phyloP scores from a whole-genome alignment of 2,888 invertebrate genomes.

The Hypercompe scribonia region DNA sequence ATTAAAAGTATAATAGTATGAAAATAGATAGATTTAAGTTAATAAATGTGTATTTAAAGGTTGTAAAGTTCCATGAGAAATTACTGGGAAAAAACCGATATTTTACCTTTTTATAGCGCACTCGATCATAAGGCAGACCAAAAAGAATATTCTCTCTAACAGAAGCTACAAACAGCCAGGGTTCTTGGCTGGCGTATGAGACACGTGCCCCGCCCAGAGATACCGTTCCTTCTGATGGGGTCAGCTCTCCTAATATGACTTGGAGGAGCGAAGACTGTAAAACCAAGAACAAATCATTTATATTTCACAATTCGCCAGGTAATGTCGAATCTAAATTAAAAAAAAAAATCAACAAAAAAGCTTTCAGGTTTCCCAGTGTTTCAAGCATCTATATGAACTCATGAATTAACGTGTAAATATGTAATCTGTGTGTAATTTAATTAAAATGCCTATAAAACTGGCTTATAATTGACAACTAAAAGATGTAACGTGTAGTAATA shows the following conservation, averaged over 20 bases:
- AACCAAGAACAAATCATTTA: constrained; percentile 18
- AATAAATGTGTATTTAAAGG: no score
- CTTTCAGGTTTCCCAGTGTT: not conserved
- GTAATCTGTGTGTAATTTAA: no score
- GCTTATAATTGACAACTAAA: no score
- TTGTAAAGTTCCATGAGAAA: no score
- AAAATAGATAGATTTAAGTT: no score
- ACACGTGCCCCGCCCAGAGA: constrained; percentile 87
- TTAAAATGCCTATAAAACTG: no score
- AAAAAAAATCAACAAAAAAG: not conserved
- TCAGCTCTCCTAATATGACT: constrained; percentile 91
- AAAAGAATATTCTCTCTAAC: constrained; percentile 93
- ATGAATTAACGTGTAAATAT: no score
- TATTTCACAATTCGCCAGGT: not conserved
- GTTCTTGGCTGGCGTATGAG: constrained; percentile 92
- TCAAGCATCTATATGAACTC: no score
- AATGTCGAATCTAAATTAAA: not conserved
- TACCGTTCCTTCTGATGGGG: constrained; percentile 87
- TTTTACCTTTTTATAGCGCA: constrained; percentile 80
- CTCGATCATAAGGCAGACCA: constrained; percentile 87
- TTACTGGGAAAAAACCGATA: no score
- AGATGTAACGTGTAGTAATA: no score
- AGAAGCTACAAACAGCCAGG: constrained; percentile 91
- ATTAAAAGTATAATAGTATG: no score
- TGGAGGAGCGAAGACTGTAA: constrained; percentile 88